Base-by-base conservation (phyloP, 2,888 invertebrate genomes). In the Trissolcus brochymenae region DNA sequence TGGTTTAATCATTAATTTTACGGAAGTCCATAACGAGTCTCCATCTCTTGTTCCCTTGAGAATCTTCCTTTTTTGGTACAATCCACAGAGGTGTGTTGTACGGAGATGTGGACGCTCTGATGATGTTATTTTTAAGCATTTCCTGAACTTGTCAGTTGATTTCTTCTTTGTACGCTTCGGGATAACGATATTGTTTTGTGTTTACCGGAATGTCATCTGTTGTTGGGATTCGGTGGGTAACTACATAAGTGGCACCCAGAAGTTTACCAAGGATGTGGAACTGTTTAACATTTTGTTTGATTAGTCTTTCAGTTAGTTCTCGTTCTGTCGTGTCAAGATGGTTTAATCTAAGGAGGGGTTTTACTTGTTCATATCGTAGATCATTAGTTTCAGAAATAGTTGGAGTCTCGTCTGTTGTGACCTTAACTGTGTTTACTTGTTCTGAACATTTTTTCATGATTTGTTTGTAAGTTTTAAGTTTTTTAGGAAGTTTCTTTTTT, bases 31-130 rank as follows among this genome's bases (percentile, higher is more conserved):
- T 11, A 11, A 75, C 66, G 25, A 77, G 2, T 35, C 76, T 2
- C 76, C 77, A 77, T 53, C 71, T 29, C 60, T 59, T 60, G 35
- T 79, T 74, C 16, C 78, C 67, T 41, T 55, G 46, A 4, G 74
- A 74, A 49, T 79, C 80, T n/a, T n/a, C n/a, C n/a, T 1, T 81
- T 41, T 81, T 79, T 0, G 76, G 79, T 0, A 80, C 79, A 2
- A 80, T 65, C 78, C 60, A 80, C 1, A 79, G 35, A 0, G 79
- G 78, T 6, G 79, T 57, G n/a, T 59, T 64, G 29, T 66, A 79
- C 3, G 79, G 77, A 2, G 74, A 74, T 1, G 53, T 17, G 0
- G 72, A 71, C 2, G 51, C 62, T 57, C 43, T 57, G 6, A 79
- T 71, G 4, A 79, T 72, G 1, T 59, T 50, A 19, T 67, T 51